A percentile compares a stretch with the other conserved stretches of the same genome.
phyloP scores from a whole-genome alignment of 2,888 invertebrate species.

The Sabatieria punctata region DNA sequence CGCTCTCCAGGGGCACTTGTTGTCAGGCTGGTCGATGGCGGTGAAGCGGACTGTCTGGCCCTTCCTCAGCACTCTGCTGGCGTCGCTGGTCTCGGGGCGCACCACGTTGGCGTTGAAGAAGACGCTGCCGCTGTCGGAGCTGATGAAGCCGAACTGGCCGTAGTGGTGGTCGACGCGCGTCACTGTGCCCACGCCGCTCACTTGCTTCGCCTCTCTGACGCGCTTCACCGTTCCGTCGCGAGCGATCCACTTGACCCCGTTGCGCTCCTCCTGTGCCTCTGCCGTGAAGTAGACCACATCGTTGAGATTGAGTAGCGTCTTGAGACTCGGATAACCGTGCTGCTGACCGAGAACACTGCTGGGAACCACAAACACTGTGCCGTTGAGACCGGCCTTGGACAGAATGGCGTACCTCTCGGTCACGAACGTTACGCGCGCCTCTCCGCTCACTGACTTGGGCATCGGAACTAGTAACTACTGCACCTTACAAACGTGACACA shows the following conservation, averaged over 20 bases:
- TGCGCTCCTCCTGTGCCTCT: constrained; percentile 4
- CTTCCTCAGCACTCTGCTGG: constrained; percentile 2
- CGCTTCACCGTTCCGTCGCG: constrained; percentile 1
- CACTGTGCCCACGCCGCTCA: constrained; percentile 5
- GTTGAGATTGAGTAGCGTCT: background rate
- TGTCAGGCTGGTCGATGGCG: no score
- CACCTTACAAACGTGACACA: no score
- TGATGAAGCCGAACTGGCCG: constrained; percentile 20
- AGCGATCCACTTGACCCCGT: constrained; percentile 3
- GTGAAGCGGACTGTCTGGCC: no score
- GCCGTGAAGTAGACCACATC: constrained; percentile 6
- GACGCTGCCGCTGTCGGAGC: constrained; percentile 1
- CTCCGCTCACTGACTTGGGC: no score
- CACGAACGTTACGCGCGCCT: constrained; percentile 1
- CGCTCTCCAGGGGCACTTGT: no score
- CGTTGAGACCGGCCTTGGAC: background rate
- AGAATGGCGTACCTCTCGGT: background rate
- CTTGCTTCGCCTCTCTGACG: no score
- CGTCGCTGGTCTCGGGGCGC: constrained; percentile 5
- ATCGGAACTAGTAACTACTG: no score
- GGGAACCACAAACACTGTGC: constrained; percentile 4
- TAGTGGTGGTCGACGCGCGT: constrained; percentile 29
- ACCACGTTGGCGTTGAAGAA: constrained; percentile 9
- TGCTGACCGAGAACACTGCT: constrained; percentile 1
- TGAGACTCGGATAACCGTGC: constrained; percentile 1